Evolutionary conservation across 2,888 invertebrate genomes (phyloP).

Genomic region (Pristionchus fissidentatus): DNA sequence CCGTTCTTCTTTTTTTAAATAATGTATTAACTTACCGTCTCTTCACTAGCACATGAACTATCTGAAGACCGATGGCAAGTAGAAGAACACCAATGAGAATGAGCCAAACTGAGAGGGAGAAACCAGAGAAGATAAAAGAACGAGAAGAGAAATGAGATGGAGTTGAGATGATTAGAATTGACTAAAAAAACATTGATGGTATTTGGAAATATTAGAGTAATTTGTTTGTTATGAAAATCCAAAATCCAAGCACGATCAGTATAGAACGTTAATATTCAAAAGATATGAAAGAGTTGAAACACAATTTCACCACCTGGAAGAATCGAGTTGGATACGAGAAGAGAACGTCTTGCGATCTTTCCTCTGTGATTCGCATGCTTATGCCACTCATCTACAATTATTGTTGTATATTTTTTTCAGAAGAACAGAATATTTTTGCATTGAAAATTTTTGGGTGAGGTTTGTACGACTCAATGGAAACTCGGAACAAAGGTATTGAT

Average conservation of each 20-base stretch:
- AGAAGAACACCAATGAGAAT: neutral
- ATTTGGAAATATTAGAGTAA: neutral
- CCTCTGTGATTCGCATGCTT: slow-evolving; percentile 44
- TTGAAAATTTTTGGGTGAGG: no score
- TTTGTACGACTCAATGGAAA: no score
- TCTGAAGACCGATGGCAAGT: neutral
- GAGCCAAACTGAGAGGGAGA: slow-evolving; percentile 5
- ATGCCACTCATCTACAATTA: slow-evolving; percentile 39
- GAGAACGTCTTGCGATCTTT: slow-evolving; percentile 26
- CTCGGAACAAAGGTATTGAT: no score
- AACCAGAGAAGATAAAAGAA: slow-evolving; percentile 44
- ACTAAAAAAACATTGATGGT: slow-evolving; percentile 3
- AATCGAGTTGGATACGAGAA: slow-evolving; percentile 46
- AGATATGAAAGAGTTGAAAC: no score
- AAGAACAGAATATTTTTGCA: neutral
- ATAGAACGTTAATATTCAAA: no score
- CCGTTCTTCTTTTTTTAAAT: neutral
- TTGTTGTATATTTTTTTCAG: neutral
- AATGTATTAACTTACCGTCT: neutral
- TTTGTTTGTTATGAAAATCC: neutral
- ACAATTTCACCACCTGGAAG: slow-evolving; percentile 34
- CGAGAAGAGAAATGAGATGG: neutral
- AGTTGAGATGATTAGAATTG: slow-evolving; percentile 36
- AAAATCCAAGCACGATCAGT: neutral
- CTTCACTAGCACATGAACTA: slow-evolving; percentile 1